A percentile compares a stretch with the other conserved stretches of the same genome.
These are phyloP conservation scores for Amiota communis DNA, from an alignment of 2,888 invertebrate genomes.

Conservation along the genomic window DNA sequence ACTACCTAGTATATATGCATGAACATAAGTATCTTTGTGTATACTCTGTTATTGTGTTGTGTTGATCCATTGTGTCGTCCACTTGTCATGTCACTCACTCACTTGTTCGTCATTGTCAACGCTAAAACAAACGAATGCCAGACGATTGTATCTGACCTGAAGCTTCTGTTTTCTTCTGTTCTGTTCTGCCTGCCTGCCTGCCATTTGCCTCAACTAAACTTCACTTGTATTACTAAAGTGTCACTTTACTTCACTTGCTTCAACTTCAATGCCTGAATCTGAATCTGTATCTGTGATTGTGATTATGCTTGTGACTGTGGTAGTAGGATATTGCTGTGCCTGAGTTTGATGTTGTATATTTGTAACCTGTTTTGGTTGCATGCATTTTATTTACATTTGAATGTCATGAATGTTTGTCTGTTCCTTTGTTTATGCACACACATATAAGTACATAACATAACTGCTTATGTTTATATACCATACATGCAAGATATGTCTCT, in stretches of 20 bases:
- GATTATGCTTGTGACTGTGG: not conserved
- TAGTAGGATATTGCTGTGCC: too few species aligned
- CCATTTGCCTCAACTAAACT: not conserved
- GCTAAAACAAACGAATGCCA: conserved; percentile 46
- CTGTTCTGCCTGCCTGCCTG: conserved; percentile 15
- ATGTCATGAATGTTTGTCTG: conserved; percentile 31
- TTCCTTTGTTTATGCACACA: not conserved
- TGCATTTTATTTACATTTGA: conserved; percentile 45
- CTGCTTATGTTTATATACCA: conserved; percentile 18
- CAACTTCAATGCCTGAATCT: too few species aligned
- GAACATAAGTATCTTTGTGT: too few species aligned
- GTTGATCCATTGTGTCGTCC: conserved; percentile 52
- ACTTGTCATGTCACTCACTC: conserved; percentile 61
- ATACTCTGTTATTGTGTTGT: too few species aligned
- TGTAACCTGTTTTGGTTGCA: conserved; percentile 17
- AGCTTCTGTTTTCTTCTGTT: conserved; percentile 29
- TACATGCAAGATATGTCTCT: not conserved
- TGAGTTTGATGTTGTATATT: too few species aligned
- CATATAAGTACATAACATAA: not conserved
- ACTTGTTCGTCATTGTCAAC: conserved; percentile 56
- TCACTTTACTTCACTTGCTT: too few species aligned
- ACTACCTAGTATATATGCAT: too few species aligned
- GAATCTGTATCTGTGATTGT: not conserved
- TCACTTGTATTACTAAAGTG: too few species aligned
- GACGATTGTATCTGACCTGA: not conserved